A percentile compares a stretch with the other conserved stretches of the same genome.
These are phyloP conservation scores for Clarias laeviceps DNA, from an alignment of 2,797 vertebrate species.

Conservation along the genomic window DNA sequence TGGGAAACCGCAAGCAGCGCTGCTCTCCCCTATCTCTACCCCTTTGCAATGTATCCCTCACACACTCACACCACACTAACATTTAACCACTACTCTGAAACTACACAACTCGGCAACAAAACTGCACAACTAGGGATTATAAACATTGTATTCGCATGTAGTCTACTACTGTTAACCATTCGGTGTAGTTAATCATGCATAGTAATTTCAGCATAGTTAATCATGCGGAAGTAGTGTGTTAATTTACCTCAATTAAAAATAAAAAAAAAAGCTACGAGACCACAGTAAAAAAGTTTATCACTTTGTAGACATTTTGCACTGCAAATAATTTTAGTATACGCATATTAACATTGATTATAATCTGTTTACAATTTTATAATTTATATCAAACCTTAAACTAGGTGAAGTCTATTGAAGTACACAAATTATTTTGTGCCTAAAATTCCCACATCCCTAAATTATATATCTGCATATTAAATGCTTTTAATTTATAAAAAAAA, in stretches of 20 bases:
- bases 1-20: conserved; percentile 51
- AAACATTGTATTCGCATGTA: not conserved
- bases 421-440: not conserved
- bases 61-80: conserved; percentile 36
- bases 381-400: not conserved
- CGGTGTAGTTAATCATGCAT: not conserved
- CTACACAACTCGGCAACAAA: conserved; percentile 24
- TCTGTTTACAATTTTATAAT: not conserved
- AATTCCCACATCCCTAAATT: not conserved
- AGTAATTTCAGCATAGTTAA: not conserved
- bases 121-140: not conserved
- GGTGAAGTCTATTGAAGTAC: not conserved
- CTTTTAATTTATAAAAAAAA: not conserved
- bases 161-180: not conserved
- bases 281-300: not conserved
- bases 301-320: not conserved
- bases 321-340: not conserved
- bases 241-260: not conserved
- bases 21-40: conserved; percentile 64
- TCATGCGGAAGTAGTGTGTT: not conserved
- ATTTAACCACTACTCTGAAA: conserved; percentile 31
- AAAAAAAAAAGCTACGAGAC: not conserved
- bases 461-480: not conserved
- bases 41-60: conserved; percentile 26
- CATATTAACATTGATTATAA: not conserved